Conservation (phyloP, 2,888 invertebrate species). For the Protonemura montana region DNA sequence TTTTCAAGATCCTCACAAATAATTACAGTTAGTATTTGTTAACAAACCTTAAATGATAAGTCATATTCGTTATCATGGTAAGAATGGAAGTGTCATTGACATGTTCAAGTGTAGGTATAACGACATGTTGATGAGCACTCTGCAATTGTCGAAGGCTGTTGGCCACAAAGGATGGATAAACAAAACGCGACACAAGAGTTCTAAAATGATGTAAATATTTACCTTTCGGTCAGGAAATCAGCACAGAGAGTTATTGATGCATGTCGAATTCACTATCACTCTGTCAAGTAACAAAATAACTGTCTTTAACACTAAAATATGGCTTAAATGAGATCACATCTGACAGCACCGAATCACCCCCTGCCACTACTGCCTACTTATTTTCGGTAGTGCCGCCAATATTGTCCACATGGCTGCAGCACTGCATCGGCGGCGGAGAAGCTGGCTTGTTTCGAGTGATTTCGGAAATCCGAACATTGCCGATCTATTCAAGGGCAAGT, state of each 20-base stretch:
- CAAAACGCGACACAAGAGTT: neutral
- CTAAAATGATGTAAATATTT: neutral
- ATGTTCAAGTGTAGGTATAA: neutral
- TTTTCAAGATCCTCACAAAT: too few relatives aligned
- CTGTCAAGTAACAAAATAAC: neutral
- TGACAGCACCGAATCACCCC: constrained; percentile 7
- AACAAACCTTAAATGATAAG: too few relatives aligned
- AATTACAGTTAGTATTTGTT: too few relatives aligned
- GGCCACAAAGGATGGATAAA: neutral
- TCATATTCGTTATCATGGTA: neutral
- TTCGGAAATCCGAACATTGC: neutral
- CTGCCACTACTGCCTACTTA: neutral
- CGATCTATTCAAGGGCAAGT: neutral
- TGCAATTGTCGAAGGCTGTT: neutral
- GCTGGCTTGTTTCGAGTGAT: neutral
- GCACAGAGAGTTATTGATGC: neutral
- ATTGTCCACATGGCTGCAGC: neutral
- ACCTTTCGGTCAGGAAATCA: neutral
- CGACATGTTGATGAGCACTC: neutral
- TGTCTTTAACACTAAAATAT: neutral
- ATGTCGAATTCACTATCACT: neutral
- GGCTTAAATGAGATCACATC: constrained; percentile 12
- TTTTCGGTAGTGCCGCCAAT: neutral
- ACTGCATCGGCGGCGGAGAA: neutral
- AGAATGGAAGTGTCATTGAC: constrained; percentile 1